phyloP scores from a whole-genome alignment of 1,140 invertebrate species.

The Amyelois transitella region DNA sequence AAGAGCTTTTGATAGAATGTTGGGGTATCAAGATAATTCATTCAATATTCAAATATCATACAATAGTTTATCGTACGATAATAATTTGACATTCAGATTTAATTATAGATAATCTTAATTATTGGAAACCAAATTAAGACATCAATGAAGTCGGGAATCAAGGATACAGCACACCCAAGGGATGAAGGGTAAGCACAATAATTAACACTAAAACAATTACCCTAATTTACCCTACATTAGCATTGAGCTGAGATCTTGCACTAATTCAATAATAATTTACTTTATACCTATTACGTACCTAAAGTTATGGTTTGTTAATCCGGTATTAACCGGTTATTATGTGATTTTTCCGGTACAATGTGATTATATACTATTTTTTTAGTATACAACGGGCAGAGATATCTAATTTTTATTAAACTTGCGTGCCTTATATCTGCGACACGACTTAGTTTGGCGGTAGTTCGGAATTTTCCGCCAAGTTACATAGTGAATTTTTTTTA shows the following conservation, averaged over 20 bases:
- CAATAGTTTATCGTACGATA: too few relatives aligned
- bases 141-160: neutral
- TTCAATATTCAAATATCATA: too few relatives aligned
- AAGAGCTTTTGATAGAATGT: too few relatives aligned
- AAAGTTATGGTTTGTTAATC: neutral
- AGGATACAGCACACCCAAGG: constrained; percentile 30
- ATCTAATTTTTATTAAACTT: neutral
- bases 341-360: neutral
- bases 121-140: neutral
- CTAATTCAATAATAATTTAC: constrained; percentile 63
- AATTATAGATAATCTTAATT: neutral
- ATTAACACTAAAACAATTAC: constrained; percentile 49
- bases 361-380: neutral
- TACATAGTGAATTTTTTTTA: too few relatives aligned
- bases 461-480: too few relatives aligned
- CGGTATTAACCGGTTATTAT: neutral
- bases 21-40: too few relatives aligned
- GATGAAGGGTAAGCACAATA: constrained; percentile 45
- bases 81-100: neutral
- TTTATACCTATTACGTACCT: constrained; percentile 8
- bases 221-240: constrained; percentile 63
- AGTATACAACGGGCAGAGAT: neutral
- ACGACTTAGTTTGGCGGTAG: too few relatives aligned
- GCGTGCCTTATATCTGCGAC: too few relatives aligned
- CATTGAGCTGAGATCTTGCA: constrained; percentile 72